phyloP scores from a whole-genome alignment of 2,888 invertebrate species.

The Drosophila nigricruria region DNA sequence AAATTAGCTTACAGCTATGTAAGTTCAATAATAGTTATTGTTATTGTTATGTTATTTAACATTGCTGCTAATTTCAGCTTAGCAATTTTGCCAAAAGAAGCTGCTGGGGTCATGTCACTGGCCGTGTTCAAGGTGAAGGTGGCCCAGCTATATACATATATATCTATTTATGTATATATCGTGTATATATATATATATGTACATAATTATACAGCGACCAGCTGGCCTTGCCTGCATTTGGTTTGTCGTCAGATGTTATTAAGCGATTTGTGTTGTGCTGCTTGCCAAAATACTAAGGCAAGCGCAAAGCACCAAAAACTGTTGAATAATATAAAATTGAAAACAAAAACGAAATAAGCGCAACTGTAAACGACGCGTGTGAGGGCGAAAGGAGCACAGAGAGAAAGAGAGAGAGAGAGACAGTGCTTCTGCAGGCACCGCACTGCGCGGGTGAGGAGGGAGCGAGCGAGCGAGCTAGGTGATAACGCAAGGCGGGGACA shows the following conservation, averaged over 20 bases:
- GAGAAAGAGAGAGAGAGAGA: no score
- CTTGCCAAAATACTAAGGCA: conserved; percentile 62
- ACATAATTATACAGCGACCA: conserved; percentile 44
- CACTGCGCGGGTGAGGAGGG: no score
- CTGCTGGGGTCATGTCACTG: conserved; percentile 55
- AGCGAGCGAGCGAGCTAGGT: background rate
- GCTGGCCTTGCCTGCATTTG: conserved; percentile 72
- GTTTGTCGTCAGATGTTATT: conserved; percentile 70
- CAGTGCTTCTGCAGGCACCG: no score
- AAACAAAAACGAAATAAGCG: background rate
- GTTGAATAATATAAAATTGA: conserved; percentile 23
- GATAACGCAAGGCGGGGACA: conserved; percentile 24
- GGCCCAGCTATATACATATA: conserved; percentile 18
- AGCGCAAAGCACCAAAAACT: conserved; percentile 30
- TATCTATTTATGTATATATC: conserved; percentile 4
- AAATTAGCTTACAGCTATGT: no score
- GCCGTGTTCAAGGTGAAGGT: conserved; percentile 65
- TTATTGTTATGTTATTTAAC: conserved; percentile 12
- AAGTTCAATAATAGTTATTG: no score
- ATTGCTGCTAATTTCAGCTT: conserved; percentile 22
- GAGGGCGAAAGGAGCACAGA: background rate
- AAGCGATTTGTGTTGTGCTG: conserved; percentile 50
- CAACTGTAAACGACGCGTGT: conserved; percentile 3
- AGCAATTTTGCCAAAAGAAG: conserved; percentile 1
- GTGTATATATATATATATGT: conserved; percentile 15